A percentile compares a stretch with the other conserved stretches of the same genome.
Evolutionary conservation across 2,113 vertebrate genomes (phyloP).

Genomic region (Sylvietta virens): DNA sequence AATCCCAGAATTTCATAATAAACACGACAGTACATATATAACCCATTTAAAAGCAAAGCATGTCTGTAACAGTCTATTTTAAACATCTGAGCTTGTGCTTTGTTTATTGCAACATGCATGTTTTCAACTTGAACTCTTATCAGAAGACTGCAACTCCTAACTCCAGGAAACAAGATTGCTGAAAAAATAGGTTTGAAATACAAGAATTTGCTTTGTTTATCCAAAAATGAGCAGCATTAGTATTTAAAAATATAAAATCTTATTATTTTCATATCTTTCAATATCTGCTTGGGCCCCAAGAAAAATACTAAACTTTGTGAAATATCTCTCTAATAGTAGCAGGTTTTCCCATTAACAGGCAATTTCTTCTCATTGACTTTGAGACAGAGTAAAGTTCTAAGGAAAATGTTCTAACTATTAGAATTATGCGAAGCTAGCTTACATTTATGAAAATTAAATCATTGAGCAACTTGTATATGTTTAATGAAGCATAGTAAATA

Average conservation of each 20-base stretch:
- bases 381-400: background rate
- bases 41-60: background rate
- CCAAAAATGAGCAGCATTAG: background rate
- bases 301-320: background rate
- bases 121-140: background rate
- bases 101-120: rapidly evolving
- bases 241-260: background rate
- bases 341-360: background rate
- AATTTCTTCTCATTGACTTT: background rate
- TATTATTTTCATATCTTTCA: background rate
- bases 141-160: background rate
- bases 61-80: background rate
- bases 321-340: background rate
- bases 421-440: slow-evolving; percentile 14
- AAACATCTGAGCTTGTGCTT: background rate
- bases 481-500: slow-evolving; percentile 48
- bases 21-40: background rate
- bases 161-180: background rate
- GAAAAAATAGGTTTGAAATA: background rate
- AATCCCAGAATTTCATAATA: background rate
- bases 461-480: slow-evolving; percentile 27
- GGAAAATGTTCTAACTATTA: slow-evolving; percentile 18
- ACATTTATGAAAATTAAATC: slow-evolving; percentile 40
- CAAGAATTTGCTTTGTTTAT: background rate
- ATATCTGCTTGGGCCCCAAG: background rate